Conservation (phyloP, 1,140 invertebrate species). For the Dendrolimus kikuchii region DNA sequence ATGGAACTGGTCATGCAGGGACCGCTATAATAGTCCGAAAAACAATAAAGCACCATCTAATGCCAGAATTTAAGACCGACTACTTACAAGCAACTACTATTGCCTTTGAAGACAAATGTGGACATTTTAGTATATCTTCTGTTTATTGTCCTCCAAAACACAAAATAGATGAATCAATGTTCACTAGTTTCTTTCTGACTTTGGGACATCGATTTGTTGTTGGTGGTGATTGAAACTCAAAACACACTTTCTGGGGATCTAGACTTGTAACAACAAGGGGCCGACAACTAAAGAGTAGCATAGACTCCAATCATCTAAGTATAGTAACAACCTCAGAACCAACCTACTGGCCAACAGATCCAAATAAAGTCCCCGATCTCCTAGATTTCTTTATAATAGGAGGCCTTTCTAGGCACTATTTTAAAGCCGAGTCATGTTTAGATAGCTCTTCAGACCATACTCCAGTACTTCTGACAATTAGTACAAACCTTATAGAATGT, state of each 20-base stretch:
- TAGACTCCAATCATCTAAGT: slow-evolving; percentile 21
- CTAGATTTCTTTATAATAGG: slow-evolving; percentile 43
- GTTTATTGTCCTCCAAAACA: slow-evolving; percentile 25
- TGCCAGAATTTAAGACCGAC: slow-evolving; percentile 9
- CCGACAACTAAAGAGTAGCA: slow-evolving; percentile 27
- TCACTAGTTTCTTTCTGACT: slow-evolving; percentile 10
- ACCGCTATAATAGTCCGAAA: slow-evolving; percentile 2
- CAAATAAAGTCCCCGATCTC: slow-evolving; percentile 42
- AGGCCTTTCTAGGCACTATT: slow-evolving; percentile 18
- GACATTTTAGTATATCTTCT: slow-evolving; percentile 14
- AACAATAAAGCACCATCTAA: slow-evolving; percentile 13
- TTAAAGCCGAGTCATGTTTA: slow-evolving; percentile 9
- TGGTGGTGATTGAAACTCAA: slow-evolving; percentile 58
- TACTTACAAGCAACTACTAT: slow-evolving; percentile 17
- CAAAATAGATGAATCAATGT: slow-evolving; percentile 9
- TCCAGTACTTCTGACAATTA: slow-evolving; percentile 11
- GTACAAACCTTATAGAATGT: slow-evolving; percentile 3
- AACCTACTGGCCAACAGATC: slow-evolving; percentile 51
- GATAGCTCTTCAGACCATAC: slow-evolving; percentile 16
- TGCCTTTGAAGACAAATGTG: slow-evolving; percentile 7
- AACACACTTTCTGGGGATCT: slow-evolving; percentile 51
- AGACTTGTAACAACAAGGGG: slow-evolving; percentile 23
- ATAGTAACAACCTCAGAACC: slow-evolving; percentile 37
- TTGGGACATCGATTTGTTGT: slow-evolving; percentile 13
- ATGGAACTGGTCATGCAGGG: slow-evolving; percentile 1